Evolutionary conservation across 2,797 vertebrate genomes (phyloP).

Genomic region (Toxotes lorentzi): DNA sequence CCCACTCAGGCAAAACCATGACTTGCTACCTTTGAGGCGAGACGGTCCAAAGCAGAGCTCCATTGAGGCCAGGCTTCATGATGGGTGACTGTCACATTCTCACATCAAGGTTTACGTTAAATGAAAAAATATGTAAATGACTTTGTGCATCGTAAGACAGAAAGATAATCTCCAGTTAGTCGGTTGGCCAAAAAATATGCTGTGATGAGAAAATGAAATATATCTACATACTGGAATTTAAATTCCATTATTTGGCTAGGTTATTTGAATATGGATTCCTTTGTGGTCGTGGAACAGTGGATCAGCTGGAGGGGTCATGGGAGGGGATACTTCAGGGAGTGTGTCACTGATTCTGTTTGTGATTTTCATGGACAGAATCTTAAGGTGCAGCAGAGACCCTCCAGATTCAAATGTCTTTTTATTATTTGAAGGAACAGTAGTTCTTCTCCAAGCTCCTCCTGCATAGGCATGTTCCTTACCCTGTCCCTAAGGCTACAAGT

Average conservation of each 20-base stretch:
- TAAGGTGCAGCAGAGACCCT: neutral
- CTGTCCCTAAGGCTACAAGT: too few species aligned
- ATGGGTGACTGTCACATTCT: conserved; percentile 53
- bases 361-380: neutral
- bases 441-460: too few species aligned
- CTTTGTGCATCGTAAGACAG: neutral
- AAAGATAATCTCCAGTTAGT: neutral
- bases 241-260: neutral
- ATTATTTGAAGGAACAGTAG: too few species aligned
- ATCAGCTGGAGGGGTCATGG: neutral
- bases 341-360: too few species aligned
- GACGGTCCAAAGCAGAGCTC: conserved; percentile 37
- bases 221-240: neutral
- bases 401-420: too few species aligned
- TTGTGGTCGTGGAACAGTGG: neutral
- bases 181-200: neutral
- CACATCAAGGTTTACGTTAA: conserved; percentile 4
- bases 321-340: too few species aligned
- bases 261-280: neutral
- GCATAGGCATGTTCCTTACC: too few species aligned
- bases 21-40: conserved; percentile 36
- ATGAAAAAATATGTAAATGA: neutral
- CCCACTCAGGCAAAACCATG: conserved; percentile 34
- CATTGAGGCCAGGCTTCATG: conserved; percentile 39
- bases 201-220: neutral